Evolutionary conservation across 2,888 invertebrate species (phyloP).

Genomic region (Timandra comae): DNA sequence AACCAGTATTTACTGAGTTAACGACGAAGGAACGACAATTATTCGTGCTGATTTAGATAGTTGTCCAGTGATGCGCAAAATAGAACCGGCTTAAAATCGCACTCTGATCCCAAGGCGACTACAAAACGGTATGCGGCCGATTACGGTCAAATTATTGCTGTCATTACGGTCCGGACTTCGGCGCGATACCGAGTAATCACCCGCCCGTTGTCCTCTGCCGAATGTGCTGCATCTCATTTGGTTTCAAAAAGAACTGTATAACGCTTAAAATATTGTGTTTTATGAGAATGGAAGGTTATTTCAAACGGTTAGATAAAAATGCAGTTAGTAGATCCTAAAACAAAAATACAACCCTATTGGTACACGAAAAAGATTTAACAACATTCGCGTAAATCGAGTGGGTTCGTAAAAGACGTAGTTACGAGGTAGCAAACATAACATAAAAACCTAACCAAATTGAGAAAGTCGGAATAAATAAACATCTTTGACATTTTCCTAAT

Average conservation of each 20-base stretch:
- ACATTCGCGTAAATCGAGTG: no score
- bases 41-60: conserved; percentile 61
- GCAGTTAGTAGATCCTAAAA: no score
- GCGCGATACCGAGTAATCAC: conserved; percentile 54
- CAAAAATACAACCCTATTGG: no score
- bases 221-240: conserved; percentile 43
- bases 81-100: conserved; percentile 65
- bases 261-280: neutral
- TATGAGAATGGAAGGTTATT: neutral
- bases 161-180: conserved; percentile 59
- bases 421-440: no score
- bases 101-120: conserved; percentile 65
- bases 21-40: conserved; percentile 50
- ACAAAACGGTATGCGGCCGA: conserved; percentile 65
- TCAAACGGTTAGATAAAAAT: no score
- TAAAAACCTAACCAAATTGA: no score
- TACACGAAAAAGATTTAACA: no score
- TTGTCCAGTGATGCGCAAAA: conserved; percentile 66
- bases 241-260: conserved; percentile 17
- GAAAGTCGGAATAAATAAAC: no score
- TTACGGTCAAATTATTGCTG: conserved; percentile 72
- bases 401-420: no score
- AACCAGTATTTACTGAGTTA: conserved; percentile 44
- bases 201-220: conserved; percentile 37
- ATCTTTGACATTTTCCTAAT: no score